Percentiles rank a stretch among this genome's conserved stretches.
Conservation (phyloP, 2,888 invertebrate species). For the Lamellibrachia columna region DNA sequence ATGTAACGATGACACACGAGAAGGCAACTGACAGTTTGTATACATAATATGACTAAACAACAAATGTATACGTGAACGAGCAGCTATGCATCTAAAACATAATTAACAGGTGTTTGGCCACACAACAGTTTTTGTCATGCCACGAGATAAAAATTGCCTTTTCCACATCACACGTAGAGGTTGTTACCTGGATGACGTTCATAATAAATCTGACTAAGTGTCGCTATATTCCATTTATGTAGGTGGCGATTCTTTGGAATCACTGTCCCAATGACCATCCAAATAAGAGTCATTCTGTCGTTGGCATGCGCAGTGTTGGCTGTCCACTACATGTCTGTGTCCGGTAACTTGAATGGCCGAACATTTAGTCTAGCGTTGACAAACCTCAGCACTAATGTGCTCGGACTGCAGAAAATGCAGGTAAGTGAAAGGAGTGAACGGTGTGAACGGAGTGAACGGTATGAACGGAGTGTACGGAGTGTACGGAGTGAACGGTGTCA, state of each 20-base stretch:
- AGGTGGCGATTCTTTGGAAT: background rate
- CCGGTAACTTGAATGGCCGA: background rate
- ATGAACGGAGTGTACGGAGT: too few species aligned
- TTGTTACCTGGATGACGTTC: background rate
- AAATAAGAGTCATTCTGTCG: background rate
- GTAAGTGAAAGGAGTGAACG: background rate
- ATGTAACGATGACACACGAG: too few species aligned
- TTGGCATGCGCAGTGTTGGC: background rate
- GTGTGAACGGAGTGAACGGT: too few species aligned
- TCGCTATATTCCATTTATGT: background rate
- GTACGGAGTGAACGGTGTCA: too few species aligned
- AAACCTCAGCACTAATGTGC: background rate
- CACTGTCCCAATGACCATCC: background rate
- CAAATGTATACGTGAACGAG: too few species aligned
- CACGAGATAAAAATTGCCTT: background rate
- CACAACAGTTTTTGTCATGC: too few species aligned
- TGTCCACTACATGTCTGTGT: background rate
- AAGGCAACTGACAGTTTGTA: too few species aligned
- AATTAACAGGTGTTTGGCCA: background rate
- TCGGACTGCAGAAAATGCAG: conserved; percentile 1
- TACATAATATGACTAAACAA: too few species aligned
- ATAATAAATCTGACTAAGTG: background rate
- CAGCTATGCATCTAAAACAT: too few species aligned
- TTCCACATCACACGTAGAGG: background rate
- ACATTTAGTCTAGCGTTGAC: background rate